Evolutionary conservation across 2,797 vertebrate species (phyloP), one percentile per base, ranked within the genome.

Genomic region (Phylloscopus collybita): DNA sequence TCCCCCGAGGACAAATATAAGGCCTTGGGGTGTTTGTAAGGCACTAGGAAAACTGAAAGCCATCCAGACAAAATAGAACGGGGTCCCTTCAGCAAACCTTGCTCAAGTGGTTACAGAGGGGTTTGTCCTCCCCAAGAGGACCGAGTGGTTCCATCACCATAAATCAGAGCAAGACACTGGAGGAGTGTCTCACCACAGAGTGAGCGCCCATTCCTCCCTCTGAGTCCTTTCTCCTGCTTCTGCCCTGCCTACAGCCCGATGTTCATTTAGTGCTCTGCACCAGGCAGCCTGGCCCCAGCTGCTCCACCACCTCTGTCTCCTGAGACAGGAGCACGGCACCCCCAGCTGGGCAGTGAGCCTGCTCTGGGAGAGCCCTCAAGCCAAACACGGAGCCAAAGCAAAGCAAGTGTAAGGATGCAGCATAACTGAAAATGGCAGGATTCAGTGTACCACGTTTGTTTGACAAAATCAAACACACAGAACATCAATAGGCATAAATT

Each of bases 301-400:
- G 27, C 23, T 12, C 25, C 11, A 22, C 5, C 38, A 16, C 18
- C 42, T 6, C 27, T 11, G 21, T 5, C 10, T 12, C 38, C 30
- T 27, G 57, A 36, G 47, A 17, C 3, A 44, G 61, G 32, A 38
- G 49, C 65, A 30, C n/a, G 36, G 49, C 27, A 16, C 38, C 30
- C 29, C 49, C 3, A 0, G 16, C 30, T 7, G 34, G 51, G n/a
- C 30, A 44, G 15, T 0, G 0, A 47, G 17, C 22, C 16, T 10
- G 0, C n/a, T n/a, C 62, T 26, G 44, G 30, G 36, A 70, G 10
- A 71, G 20, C n/a, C 53, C 44, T 16, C 1, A 0, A 61, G 34
- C 16, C n/a, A 79, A 84, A 62, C 25, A 29, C 44, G 7, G 30
- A 47, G 42, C 59, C 74, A 67, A 74, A 65, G 6, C 29, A 6